These are phyloP conservation scores for Dryobotodes eremita DNA, from an alignment of 2,888 invertebrate species.

Conservation along the genomic window DNA sequence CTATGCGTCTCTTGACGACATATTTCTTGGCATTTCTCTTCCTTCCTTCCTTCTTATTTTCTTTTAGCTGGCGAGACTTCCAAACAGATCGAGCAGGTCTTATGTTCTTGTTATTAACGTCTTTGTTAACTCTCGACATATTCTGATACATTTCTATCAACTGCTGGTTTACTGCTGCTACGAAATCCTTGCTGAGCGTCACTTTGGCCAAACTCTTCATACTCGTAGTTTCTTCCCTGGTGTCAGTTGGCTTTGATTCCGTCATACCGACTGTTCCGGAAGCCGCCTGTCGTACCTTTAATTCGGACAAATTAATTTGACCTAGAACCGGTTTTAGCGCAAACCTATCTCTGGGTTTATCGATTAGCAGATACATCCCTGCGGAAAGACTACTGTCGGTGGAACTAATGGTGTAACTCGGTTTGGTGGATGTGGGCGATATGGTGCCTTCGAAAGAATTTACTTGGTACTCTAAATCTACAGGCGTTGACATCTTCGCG, in stretches of 20 bases:
- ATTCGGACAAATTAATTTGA: slow-evolving; percentile 51
- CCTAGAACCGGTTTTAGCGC: slow-evolving; percentile 74
- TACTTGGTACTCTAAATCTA: slow-evolving; percentile 84
- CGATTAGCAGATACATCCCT: slow-evolving; percentile 79
- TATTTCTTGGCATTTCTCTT: background rate
- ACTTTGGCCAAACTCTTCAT: slow-evolving; percentile 68
- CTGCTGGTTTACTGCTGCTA: slow-evolving; percentile 77
- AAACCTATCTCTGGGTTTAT: slow-evolving; percentile 71
- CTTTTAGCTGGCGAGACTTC: slow-evolving; percentile 23
- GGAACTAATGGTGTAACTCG: background rate
- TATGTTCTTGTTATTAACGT: slow-evolving; percentile 30
- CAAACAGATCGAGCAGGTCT: slow-evolving; percentile 35
- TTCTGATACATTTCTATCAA: slow-evolving; percentile 74
- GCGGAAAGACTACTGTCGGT: slow-evolving; percentile 66
- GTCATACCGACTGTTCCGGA: slow-evolving; percentile 31
- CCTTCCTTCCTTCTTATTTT: background rate
- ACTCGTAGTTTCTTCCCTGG: slow-evolving; percentile 63
- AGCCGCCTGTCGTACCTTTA: slow-evolving; percentile 48
- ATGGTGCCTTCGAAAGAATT: slow-evolving; percentile 72
- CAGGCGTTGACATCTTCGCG: slow-evolving; percentile 81
- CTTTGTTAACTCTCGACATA: slow-evolving; percentile 43
- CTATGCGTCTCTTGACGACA: slow-evolving; percentile 64
- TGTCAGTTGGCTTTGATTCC: slow-evolving; percentile 31
- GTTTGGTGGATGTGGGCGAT: slow-evolving; percentile 19
- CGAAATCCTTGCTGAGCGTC: slow-evolving; percentile 76